Percentiles rank a stretch among this genome's conserved stretches.
Evolutionary conservation across 2,888 invertebrate genomes (phyloP).

Genomic region (Camponotus fellah): DNA sequence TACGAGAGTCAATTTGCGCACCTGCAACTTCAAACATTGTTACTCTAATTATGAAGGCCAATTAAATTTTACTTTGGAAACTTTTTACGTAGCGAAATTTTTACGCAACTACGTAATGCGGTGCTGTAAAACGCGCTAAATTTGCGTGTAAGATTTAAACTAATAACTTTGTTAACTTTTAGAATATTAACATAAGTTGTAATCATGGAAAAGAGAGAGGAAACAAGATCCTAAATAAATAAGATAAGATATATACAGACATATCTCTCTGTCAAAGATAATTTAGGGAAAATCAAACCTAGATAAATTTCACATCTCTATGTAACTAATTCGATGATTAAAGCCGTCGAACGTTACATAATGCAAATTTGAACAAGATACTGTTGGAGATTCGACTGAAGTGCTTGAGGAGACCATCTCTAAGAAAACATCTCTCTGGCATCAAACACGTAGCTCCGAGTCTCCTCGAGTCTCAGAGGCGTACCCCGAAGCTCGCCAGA

Average conservation of each 20-base stretch:
- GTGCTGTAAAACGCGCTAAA: neutral
- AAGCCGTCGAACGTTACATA: constrained; percentile 29
- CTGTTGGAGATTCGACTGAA: constrained; percentile 11
- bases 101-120: neutral
- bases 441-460: constrained; percentile 23
- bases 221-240: constrained; percentile 7
- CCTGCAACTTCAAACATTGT: constrained; percentile 50
- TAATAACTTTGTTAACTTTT: neutral
- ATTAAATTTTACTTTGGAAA: constrained; percentile 28
- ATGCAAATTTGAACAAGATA: constrained; percentile 54
- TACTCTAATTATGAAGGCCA: constrained; percentile 43
- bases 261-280: constrained; percentile 19
- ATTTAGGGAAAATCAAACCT: constrained; percentile 8
- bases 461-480: neutral
- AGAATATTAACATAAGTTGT: neutral
- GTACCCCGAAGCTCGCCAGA: constrained; percentile 51
- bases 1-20: constrained; percentile 47
- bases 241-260: neutral
- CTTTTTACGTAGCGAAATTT: constrained; percentile 38
- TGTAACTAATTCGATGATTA: constrained; percentile 39
- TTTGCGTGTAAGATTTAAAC: neutral
- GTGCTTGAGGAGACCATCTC: neutral
- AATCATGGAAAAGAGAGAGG: neutral
- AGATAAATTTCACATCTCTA: constrained; percentile 7
- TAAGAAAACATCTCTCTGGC: constrained; percentile 31